phyloP scores from a whole-genome alignment of 2,797 vertebrate species.

The Labroides dimidiatus region DNA sequence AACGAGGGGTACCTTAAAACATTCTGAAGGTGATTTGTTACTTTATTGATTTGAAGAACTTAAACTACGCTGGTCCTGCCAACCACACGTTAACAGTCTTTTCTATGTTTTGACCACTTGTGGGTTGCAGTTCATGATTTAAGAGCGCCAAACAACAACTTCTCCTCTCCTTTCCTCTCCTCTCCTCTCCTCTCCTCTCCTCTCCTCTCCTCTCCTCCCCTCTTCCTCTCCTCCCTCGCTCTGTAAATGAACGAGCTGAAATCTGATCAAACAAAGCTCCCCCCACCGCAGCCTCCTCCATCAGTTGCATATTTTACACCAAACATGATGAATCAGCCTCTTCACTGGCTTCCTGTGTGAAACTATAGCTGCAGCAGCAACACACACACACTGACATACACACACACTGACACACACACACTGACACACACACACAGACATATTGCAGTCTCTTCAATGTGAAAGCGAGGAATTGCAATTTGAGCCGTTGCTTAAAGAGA shows the following conservation, averaged over 20 bases:
- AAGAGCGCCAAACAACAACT: neutral
- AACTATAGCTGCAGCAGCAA: conserved; percentile 47
- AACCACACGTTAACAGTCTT: too few relatives aligned
- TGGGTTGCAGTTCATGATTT: neutral
- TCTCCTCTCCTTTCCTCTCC: neutral
- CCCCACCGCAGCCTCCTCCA: neutral
- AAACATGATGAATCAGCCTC: conserved; percentile 71
- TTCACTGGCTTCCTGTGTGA: conserved; percentile 60
- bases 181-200: neutral
- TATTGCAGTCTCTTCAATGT: conserved; percentile 34
- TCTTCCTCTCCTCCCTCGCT: neutral
- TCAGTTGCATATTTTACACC: conserved; percentile 48
- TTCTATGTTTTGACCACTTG: too few relatives aligned
- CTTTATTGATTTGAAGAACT: too few relatives aligned
- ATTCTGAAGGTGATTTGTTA: too few relatives aligned
- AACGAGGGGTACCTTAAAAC: too few relatives aligned
- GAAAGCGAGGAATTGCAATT: conserved; percentile 50
- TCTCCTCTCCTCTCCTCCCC: neutral
- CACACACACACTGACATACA: conserved; percentile 14
- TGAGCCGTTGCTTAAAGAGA: conserved; percentile 53
- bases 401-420: conserved; percentile 10
- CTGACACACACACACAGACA: conserved; percentile 26
- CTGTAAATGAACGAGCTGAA: conserved; percentile 26
- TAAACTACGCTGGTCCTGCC: too few relatives aligned
- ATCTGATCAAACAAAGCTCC: conserved; percentile 29